Evolutionary conservation across 2,113 vertebrate species (phyloP), one percentile per base, ranked within the genome.

Genomic region (Poeciliopsis occidentalis): DNA sequence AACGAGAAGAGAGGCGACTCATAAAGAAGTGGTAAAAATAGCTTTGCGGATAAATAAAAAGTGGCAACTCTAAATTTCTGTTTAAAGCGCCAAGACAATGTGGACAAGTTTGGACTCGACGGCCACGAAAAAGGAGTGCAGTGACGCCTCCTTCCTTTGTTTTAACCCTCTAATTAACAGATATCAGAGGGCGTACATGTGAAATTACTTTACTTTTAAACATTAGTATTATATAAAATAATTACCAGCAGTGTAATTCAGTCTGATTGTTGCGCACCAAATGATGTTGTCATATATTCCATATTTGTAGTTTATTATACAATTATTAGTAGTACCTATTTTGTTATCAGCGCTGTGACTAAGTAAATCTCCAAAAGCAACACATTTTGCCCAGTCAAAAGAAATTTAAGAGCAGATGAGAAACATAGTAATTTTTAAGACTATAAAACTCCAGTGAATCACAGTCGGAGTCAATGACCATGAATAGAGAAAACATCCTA

Each of bases 11-110:
- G 64, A 29, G 62, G 69, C 54, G 68, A 71, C 69, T 80, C 66
- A 64, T 60, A 63, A 81, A 72, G 60, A 78, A 63, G 64, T 47
- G 1, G 71, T 73, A 76, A 82, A 82, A 79, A 77, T 79, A 76
- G 61, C 75, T 62, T 64, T 39, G 30, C 8, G 54, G 73, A 72
- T 30, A 51, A 77, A 71, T 54, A 54, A 68, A 64, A 81, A 83
- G 37, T 24, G 37, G 68, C 51, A 8, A 47, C 60, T 80, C 31
- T 63, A 44, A 76, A 41, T 72, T 75, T 80, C 64, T 54, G 71
- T 70, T 78, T 77, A 76, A 75, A 83, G 75, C 44, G 65, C 47
- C 31, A 37, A 74, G 13, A 54, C 32, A 34, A 1, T 32, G 44
- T 24, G 19, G 64, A 82, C 75, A 80, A 90, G 62, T 80, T 57